Base-by-base conservation (phyloP, 2,113 vertebrate genomes). In the Gopherus evgoodei region DNA sequence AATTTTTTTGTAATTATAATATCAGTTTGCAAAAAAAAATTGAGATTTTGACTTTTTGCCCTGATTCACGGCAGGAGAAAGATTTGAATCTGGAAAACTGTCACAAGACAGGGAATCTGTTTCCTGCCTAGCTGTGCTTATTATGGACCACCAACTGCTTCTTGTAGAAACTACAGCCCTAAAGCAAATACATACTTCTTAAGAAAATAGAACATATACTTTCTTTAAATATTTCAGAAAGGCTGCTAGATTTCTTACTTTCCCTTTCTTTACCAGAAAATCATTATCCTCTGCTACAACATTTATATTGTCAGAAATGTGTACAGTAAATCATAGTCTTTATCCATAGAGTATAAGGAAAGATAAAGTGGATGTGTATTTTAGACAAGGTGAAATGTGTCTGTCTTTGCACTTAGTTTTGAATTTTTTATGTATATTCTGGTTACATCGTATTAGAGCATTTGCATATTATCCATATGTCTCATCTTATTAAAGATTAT, bases 361-460 rank as follows among this genome's bases (percentile, higher is more conserved):
- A 81, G 53, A 76, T 57, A 83, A 90, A 95, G 22, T 83, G 87
- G 84, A 97, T 84, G 91, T 2, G 72, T 97, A 94, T 96, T 96
- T 72, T 94, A 95, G 91, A 96, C 95, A 97, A 96, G 96, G 94
- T 95, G 90, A 95, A 91, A 83, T 91, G 78, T 95, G 94, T 97
- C 96, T 95, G 53, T 88, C 94, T 94, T 97, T 94, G 53, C 87
- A 93, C 93, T 96, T 91, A 87, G 80, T 53, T 96, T 24, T 97
- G 85, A 93, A 97, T 97, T 94, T 97, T 97, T 97, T 84, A 97
- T 95, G 83, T 84, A 27, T 78, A 88, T 91, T 91, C 94, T 95
- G 94, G 96, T 96, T 95, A 91, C 25, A 57, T 93, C 84, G 53
- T 91, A 1, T 96, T 78, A 65, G 94, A 94, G 93, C 84, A 94